Evolutionary conservation across 2,888 invertebrate species (phyloP), one percentile per base, ranked within the genome.

Genomic region (Gordius sp.): DNA sequence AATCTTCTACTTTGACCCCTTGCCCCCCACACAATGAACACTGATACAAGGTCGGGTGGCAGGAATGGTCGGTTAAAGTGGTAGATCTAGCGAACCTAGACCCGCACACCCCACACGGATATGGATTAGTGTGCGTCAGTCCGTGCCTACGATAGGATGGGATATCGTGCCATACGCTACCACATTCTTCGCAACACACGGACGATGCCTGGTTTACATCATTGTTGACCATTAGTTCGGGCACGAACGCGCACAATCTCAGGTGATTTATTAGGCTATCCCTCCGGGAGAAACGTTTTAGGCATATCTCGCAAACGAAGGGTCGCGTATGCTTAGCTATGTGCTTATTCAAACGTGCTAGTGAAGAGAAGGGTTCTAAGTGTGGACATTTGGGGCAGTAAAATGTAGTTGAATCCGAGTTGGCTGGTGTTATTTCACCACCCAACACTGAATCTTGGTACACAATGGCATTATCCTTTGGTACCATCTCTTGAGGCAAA

Each of bases 251-350:
- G 47, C 47, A 47, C 4, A 47, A 4, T 23, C 47, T 8, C 4
- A 47, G 47, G 20, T 47, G 47, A 47, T 47, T 47, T 4, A 47
- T 20, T 47, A 47, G 20, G 47, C 47, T 47, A 47, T 47, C 47
- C 20, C 20, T 47, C 13, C 47, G 8, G 16, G 47, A 13, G 23
- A 47, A 47, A 23, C 47, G 47, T 47, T 47, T 47, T 13, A 47
- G 47, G 20, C 47, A 47, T 4, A 47, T 47, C 23, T 47, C 47
- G 20, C 47, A 47, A 20, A 47, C 47, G 23, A 47, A 47, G 47
- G 47, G 47, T 8, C 47, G 8, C 23, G 47, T 47, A 20, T 47
- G 47, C 20, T 47, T 47, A 20, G 13, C 47, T 8, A 47, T 13
- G 47, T 47, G 47, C 47, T 47, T 8, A 4, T 18, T 8, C 13